Conservation (phyloP, 1,140 invertebrate genomes). For the Phthorimaea operculella region DNA sequence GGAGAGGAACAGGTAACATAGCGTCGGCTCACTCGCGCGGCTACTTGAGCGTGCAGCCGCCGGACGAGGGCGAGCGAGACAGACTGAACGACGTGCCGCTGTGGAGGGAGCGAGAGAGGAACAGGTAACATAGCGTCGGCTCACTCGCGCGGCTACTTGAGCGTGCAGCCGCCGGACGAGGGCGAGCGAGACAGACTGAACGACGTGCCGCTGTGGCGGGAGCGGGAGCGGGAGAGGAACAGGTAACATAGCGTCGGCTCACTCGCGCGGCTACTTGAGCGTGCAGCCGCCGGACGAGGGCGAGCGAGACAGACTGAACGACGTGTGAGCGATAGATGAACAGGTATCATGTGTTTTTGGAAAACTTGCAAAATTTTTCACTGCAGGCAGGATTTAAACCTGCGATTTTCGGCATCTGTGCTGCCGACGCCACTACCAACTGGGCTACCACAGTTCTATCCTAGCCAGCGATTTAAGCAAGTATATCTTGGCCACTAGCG, state of each 20-base stretch:
- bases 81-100: slow-evolving; percentile 57
- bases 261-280: slow-evolving; percentile 71
- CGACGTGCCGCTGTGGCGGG: slow-evolving; percentile 48
- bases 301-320: slow-evolving; percentile 70
- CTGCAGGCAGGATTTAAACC: no score
- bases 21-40: slow-evolving; percentile 60
- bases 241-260: slow-evolving; percentile 34
- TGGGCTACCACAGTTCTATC: no score
- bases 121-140: slow-evolving; percentile 41
- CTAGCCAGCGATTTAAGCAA: no score
- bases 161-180: slow-evolving; percentile 47
- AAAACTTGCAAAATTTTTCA: no score
- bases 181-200: slow-evolving; percentile 72
- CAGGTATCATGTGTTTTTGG: slow-evolving; percentile 28
- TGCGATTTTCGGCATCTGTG: no score
- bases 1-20: slow-evolving; percentile 54
- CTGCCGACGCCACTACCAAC: no score
- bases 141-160: slow-evolving; percentile 70
- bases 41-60: slow-evolving; percentile 67
- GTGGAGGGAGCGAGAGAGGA: slow-evolving; percentile 55
- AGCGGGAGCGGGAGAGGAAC: slow-evolving; percentile 49
- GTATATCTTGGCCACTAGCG: no score
- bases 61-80: slow-evolving; percentile 71
- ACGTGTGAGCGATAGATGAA: slow-evolving; percentile 60
- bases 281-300: slow-evolving; percentile 57